Evolutionary conservation across 37 sponge, comb jelly and placozoan genomes (phyloP), one percentile per base, ranked within the genome.

Genomic region (Trichoplax adhaerens): DNA sequence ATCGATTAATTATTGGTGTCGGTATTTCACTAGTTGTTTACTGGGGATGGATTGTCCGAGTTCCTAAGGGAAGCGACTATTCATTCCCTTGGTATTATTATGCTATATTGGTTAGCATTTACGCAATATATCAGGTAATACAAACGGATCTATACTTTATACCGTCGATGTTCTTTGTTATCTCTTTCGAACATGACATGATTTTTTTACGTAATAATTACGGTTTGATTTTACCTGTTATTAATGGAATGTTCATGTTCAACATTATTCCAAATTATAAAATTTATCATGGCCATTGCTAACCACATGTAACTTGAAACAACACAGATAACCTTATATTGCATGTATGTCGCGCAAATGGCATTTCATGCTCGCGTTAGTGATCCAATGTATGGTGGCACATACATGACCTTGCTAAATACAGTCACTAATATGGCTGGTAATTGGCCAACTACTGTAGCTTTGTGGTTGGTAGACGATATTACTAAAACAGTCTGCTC

Each of bases 371-470:
- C 93, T 46, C 84, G 71, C 5, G 75, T 96, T 63, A 91, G 93
- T 82, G 99, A 96, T 68, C 90, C 93, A 3, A 70, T 74, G 52
- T 88, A 91, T 12, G 99, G 99, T 8, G 99, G 93, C 52, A 96
- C 99, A 0, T 96, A 96, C 85, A 96, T 96, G 93, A 96, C 99
- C 48, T 84, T 96, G 3, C 83, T 91, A 65, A 96, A 96, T 80
- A 96, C 99, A 4, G 7, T 96, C 46, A 64, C 76, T 51, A 96
- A 96, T 83, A 54, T 96, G 7, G 90, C 80, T 0, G 87, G 75
- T 74, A 86, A 75, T 10, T 84, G 89, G 83, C 78, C 87, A 0
- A 72, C 77, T 53, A 96, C 93, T 0, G 59, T 85, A n/a, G 81
- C 87, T 1, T 83, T 96, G 56, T 89, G 86, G 87, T 59, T 91